Percentiles rank a stretch among this genome's conserved stretches.
Evolutionary conservation across 2,113 vertebrate species (phyloP).

Genomic region (Malurus cyaneus): DNA sequence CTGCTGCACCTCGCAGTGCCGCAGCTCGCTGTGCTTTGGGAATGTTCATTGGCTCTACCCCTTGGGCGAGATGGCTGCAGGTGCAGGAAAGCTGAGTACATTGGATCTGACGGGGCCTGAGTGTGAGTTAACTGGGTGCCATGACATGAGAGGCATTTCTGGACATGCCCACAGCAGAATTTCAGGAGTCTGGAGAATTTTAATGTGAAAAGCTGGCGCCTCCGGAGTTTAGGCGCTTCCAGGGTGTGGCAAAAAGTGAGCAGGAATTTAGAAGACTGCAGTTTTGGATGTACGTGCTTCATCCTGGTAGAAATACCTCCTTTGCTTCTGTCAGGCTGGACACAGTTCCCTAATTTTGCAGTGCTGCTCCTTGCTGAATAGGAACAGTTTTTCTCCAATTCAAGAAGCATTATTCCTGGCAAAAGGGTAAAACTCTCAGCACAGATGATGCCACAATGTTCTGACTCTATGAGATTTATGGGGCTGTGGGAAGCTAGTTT

Average conservation of each 20-base stretch:
- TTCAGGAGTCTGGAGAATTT: slow-evolving; percentile 46
- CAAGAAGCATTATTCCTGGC: background rate
- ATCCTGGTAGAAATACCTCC: background rate
- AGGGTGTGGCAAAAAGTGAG: slow-evolving; percentile 14
- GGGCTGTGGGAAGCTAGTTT: background rate
- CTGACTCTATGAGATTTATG: slow-evolving; percentile 1
- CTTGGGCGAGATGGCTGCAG: slow-evolving; percentile 9
- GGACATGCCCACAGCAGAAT: slow-evolving; percentile 35
- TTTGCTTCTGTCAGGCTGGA: background rate
- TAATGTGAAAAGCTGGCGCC: slow-evolving; percentile 37
- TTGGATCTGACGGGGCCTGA: background rate
- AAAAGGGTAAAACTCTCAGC: background rate
- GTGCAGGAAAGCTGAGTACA: slow-evolving; percentile 28
- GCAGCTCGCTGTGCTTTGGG: background rate
- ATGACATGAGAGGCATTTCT: slow-evolving; percentile 17
- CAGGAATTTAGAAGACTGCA: background rate
- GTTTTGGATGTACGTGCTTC: background rate
- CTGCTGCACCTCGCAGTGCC: background rate
- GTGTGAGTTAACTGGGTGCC: background rate
- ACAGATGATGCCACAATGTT: background rate
- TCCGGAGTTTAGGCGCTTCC: background rate
- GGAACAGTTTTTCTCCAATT: background rate
- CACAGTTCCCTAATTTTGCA: background rate
- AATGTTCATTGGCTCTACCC: background rate
- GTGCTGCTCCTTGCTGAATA: background rate